Evolutionary conservation across 2,797 vertebrate genomes (phyloP).

Genomic region (Lacerta agilis): DNA sequence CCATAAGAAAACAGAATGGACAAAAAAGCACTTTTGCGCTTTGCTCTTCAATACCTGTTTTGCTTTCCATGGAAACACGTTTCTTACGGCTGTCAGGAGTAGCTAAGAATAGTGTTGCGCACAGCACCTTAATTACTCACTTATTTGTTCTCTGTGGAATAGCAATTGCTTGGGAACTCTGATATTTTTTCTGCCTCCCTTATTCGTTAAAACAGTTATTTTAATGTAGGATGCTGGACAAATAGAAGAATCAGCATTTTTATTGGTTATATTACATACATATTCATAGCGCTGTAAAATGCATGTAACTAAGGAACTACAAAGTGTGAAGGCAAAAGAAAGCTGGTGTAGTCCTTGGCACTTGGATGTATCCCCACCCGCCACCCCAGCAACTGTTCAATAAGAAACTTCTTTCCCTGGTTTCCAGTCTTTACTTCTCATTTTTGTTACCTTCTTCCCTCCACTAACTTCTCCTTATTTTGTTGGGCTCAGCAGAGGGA

Average conservation of each 20-base stretch:
- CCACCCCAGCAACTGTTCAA: not conserved
- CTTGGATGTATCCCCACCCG: not conserved
- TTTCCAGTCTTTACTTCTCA: not conserved
- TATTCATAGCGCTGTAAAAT: not conserved
- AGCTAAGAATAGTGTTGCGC: slow-evolving; percentile 17
- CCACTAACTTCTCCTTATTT: not conserved
- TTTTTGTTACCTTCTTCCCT: not conserved
- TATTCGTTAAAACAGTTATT: not conserved
- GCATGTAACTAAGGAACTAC: not conserved
- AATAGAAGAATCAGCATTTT: not conserved
- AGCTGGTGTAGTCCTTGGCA: not conserved
- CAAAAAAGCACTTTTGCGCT: not conserved
- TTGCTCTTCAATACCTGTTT: not conserved
- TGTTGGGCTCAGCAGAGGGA: not conserved
- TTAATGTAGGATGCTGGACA: not conserved
- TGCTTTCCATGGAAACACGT: slow-evolving; percentile 12
- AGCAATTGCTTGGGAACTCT: not conserved
- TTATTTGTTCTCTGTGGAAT: not conserved
- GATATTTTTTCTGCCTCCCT: not conserved
- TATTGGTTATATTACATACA: not conserved
- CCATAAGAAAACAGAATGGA: not conserved
- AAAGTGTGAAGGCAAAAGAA: not conserved
- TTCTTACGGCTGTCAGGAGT: not conserved
- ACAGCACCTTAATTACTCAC: slow-evolving; percentile 5
- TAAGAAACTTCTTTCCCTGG: not conserved